Percentiles rank a stretch among this genome's conserved stretches.
These are phyloP conservation scores for Tauraco erythrolophus DNA, from an alignment of 2,113 vertebrate genomes.

Conservation along the genomic window DNA sequence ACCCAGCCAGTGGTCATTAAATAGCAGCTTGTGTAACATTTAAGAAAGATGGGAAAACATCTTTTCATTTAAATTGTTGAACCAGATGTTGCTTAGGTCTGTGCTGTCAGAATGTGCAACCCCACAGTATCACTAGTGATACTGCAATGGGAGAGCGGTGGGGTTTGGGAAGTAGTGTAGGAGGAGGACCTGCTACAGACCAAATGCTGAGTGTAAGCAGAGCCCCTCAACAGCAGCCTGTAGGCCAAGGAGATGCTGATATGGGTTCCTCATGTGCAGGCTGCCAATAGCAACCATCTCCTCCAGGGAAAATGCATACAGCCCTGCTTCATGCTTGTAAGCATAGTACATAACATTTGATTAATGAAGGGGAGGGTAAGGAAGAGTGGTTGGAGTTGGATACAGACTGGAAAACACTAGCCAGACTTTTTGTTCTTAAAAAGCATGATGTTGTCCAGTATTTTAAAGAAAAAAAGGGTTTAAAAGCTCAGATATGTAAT, in stretches of 20 bases:
- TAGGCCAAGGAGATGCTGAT: neutral
- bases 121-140: neutral
- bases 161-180: neutral
- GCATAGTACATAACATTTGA: neutral
- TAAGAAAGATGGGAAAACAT: neutral
- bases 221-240: neutral
- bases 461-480: neutral
- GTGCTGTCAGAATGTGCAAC: neutral
- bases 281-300: neutral
- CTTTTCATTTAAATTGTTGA: neutral
- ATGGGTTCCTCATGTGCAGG: neutral
- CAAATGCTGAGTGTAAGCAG: neutral
- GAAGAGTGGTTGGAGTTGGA: neutral
- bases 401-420: neutral
- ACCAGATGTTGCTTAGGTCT: neutral
- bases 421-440: neutral
- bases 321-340: neutral
- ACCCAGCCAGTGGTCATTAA: neutral
- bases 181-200: neutral
- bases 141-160: neutral
- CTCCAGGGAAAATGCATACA: neutral
- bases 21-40: neutral
- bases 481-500: neutral
- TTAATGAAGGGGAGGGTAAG: neutral
- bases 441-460: neutral